These are phyloP conservation scores for Nothocercus julius DNA, from an alignment of 2,113 vertebrate species.

Conservation along the genomic window DNA sequence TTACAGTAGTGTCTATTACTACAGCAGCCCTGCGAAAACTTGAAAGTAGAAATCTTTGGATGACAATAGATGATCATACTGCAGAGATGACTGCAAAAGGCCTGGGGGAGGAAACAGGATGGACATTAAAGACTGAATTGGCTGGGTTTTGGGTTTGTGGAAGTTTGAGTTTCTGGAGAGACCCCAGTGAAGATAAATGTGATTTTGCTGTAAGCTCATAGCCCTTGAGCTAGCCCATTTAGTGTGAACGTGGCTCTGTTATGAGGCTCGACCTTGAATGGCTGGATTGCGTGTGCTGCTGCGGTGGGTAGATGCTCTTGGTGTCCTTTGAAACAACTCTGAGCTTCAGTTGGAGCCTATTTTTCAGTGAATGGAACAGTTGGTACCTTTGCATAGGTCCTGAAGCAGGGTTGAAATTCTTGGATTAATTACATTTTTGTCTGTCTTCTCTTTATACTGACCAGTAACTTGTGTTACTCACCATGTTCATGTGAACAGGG, in stretches of 20 bases:
- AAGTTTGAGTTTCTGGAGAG: not conserved
- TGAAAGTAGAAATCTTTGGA: not conserved
- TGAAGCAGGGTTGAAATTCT: not conserved
- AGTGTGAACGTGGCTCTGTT: not conserved
- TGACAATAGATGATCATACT: not conserved
- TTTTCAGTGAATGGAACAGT: rapidly evolving
- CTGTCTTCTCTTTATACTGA: not conserved
- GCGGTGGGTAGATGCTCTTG: not conserved
- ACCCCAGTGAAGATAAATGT: not conserved
- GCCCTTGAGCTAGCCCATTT: not conserved
- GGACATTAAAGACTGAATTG: not conserved
- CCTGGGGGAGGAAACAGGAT: not conserved
- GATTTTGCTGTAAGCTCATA: not conserved
- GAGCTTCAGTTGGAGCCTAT: rapidly evolving
- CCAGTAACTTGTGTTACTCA: not conserved
- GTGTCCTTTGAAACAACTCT: not conserved
- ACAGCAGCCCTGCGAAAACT: not conserved
- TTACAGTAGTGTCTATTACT: not conserved
- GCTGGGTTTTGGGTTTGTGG: not conserved
- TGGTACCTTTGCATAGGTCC: not conserved
- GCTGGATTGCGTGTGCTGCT: not conserved
- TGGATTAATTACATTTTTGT: not conserved
- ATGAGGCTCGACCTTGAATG: not conserved
- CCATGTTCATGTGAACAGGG: not conserved
- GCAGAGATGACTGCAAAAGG: not conserved